A percentile compares a stretch with the other conserved stretches of the same genome.
These are phyloP conservation scores for Penelope pileata DNA, from an alignment of 2,113 vertebrate species.

Conservation along the genomic window DNA sequence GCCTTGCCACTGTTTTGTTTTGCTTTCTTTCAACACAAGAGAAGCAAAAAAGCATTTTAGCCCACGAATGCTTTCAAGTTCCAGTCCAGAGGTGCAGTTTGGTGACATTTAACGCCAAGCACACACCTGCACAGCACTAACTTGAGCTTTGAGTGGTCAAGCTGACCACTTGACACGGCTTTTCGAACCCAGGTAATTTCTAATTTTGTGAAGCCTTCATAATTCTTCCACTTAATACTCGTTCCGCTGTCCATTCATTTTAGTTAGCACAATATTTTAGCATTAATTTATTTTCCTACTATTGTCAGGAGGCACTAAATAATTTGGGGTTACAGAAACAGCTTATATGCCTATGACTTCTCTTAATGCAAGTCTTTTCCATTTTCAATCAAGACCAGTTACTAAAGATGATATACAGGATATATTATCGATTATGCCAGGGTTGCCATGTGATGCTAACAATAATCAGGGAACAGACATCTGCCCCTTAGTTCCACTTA, in stretches of 20 bases:
- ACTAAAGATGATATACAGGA: not conserved
- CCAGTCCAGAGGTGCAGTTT: not conserved
- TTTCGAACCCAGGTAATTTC: not conserved
- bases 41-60: not conserved
- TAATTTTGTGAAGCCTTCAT: not conserved
- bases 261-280: not conserved
- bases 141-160: not conserved
- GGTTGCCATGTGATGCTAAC: not conserved
- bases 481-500: slow-evolving; percentile 37
- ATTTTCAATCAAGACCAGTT: not conserved
- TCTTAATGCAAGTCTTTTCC: not conserved
- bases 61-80: not conserved
- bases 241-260: not conserved
- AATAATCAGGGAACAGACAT: not conserved
- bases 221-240: not conserved
- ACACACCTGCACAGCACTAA: not conserved
- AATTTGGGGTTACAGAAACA: not conserved
- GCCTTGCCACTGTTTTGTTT: not conserved
- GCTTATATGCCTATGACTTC: not conserved
- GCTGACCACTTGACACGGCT: accelerated
- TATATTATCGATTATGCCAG: not conserved
- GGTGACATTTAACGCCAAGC: not conserved
- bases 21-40: not conserved
- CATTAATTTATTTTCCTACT: not conserved
- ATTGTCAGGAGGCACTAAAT: not conserved